Conservation (phyloP, 2,888 invertebrate genomes). For the Tachina grossa region DNA sequence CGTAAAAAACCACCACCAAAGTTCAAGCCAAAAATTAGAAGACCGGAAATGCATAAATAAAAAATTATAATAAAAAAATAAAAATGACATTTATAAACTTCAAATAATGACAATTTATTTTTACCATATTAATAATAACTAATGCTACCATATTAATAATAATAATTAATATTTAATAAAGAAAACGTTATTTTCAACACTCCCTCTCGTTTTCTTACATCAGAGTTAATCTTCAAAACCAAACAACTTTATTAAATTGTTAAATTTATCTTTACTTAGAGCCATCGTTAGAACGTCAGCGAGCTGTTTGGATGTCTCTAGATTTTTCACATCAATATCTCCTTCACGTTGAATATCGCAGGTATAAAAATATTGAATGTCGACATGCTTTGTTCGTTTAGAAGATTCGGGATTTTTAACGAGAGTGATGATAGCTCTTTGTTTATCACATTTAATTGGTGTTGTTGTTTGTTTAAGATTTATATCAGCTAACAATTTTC, state of each 20-base stretch:
- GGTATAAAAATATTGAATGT: slow-evolving; percentile 51
- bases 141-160: too few relatives aligned
- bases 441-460: not conserved
- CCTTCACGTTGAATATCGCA: slow-evolving; percentile 45
- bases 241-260: slow-evolving; percentile 6
- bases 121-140: too few relatives aligned
- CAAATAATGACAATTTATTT: too few relatives aligned
- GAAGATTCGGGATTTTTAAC: slow-evolving; percentile 42
- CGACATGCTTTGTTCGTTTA: slow-evolving; percentile 52
- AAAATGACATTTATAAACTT: too few relatives aligned
- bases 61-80: too few relatives aligned
- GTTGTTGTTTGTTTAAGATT: not conserved
- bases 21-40: too few relatives aligned
- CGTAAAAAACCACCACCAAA: too few relatives aligned
- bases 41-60: too few relatives aligned
- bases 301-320: slow-evolving; percentile 36
- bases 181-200: not conserved
- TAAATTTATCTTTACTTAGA: too few relatives aligned
- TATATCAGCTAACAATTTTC: slow-evolving; percentile 2
- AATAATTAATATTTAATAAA: too few relatives aligned
- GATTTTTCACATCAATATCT: slow-evolving; percentile 58
- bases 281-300: slow-evolving; percentile 7
- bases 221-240: slow-evolving; percentile 1
- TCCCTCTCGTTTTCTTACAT: slow-evolving; percentile 23
- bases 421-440: slow-evolving; percentile 14